Evolutionary conservation across 1,140 invertebrate species (phyloP), one percentile per base, ranked within the genome.

Genomic region (Drosophila lowei): DNA sequence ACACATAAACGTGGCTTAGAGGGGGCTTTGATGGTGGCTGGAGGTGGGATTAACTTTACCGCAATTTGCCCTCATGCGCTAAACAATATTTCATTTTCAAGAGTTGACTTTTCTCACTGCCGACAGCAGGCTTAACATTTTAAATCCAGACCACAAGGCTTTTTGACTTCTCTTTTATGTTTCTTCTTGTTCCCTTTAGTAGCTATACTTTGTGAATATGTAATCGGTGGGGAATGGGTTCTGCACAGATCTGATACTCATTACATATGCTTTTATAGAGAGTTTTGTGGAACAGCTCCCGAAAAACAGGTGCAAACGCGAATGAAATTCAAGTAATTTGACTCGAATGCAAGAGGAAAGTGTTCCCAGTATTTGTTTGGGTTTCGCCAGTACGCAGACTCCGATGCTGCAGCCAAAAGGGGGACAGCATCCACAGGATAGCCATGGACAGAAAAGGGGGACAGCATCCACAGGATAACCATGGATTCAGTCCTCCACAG

Each of bases 71-170:
- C 72, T 67, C 55, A 64, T 66, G 72, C 60, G 60, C 68, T 80
- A 73, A 61, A 80, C 63, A 80, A 85, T 86, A 81, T 86, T 80
- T 81, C 80, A 85, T 86, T 86, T 77, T 80, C 70, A 80, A 72
- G 55, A 79, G 70, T 70, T 79, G 76, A 79, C 76, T 79, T 79
- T 70, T 79, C 58, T 59, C 58, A 57, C 64, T 62, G 77, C 66
- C 74, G 62, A 68, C 72, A 76, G 67, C 50, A 48, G 67, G 60
- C 68, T 59, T 62, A 72, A 48, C 80, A 72, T 79, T 84, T 66
- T 52, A 85, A 85, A 75, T 55, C 75, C 62, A 43, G 50, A 38
- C 43, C 63, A 46, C 66, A 49, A 70, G 66, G 68, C 66, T 57
- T 70, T 68, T 25, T 44, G 43, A 57, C 66, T 57, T 16, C 56